Conservation (phyloP, 1,140 invertebrate species). For the Phymorhynchus buccinoides region DNA sequence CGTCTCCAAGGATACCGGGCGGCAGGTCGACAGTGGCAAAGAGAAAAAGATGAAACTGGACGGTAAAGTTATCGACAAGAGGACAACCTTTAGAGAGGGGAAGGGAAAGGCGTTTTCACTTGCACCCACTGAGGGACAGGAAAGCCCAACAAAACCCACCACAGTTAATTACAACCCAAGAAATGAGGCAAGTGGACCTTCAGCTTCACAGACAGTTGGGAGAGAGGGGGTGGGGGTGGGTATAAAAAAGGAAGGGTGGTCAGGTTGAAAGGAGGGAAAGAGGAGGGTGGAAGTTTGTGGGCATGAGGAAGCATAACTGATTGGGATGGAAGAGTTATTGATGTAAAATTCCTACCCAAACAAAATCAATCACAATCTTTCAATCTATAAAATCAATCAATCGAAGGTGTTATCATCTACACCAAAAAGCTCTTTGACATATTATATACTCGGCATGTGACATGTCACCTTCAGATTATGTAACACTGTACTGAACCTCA, state of each 20-base stretch:
- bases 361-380: too few species aligned
- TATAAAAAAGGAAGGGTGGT: not conserved
- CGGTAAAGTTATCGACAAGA: conserved; percentile 2
- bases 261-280: not conserved
- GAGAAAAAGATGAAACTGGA: conserved; percentile 7
- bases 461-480: too few species aligned
- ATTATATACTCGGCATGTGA: too few species aligned
- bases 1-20: not conserved
- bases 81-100: not conserved
- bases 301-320: not conserved
- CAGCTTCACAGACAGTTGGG: not conserved
- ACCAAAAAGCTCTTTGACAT: too few species aligned
- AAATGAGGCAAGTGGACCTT: not conserved
- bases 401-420: too few species aligned
- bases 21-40: not conserved
- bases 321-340: too few species aligned
- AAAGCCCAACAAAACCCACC: not conserved
- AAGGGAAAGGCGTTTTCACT: not conserved
- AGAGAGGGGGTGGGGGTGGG: not conserved
- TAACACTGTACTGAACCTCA: too few species aligned
- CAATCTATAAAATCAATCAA: too few species aligned
- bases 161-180: not conserved
- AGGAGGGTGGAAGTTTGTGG: not conserved
- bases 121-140: not conserved
- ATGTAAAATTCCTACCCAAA: too few species aligned